Base-by-base conservation (phyloP, 2,888 invertebrate species). In the Epinotia ramella region DNA sequence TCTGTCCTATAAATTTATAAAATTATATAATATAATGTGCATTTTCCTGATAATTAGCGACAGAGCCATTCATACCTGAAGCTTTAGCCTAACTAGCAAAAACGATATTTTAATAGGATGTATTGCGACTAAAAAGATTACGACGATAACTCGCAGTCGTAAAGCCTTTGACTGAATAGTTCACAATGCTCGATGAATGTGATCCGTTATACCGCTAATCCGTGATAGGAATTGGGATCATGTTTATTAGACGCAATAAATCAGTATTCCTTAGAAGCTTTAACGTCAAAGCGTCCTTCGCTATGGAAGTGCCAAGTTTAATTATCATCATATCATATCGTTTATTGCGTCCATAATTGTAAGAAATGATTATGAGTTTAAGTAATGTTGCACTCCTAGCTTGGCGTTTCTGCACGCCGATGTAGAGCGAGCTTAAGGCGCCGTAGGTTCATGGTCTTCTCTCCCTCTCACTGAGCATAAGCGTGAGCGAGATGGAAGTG, bases 211-310 rank as follows among this genome's bases (percentile, higher is more conserved):
- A 69, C 44, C 59, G 44, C n/a, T 69, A 60, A 60, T 60, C 24
- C 59, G 46, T 69, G 69, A 60, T 69, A 46, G 24, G 59, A 69
- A 69, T 69, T 46, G 24, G 44, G 69, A 60, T 46, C 44, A 60
- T 16, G 24, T 24, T n/a, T 57, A 28, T 33, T 60, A 5, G 1
- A 18, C 18, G 56, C 67, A 1, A n/a, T 66, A n/a, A 28, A 18
- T 28, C 9, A 18, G n/a, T 18, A 18, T 44, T 64, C 46, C 64
- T 24, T 46, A 20, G 64, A 63, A 63, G 12, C 20, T 16, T 16
- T 46, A 18, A 16, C n/a, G 53, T 53, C n/a, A 16, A 53, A n/a
- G n/a, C n/a, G 6, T n/a, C n/a, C n/a, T 53, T 53, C n/a, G 53
- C 16, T 53, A n/a, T 53, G 53, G 3, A 53, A 1, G 40, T 40